A percentile compares a stretch with the other conserved stretches of the same genome.
Evolutionary conservation across 2,888 invertebrate genomes (phyloP).

Genomic region (Macaria liturata): DNA sequence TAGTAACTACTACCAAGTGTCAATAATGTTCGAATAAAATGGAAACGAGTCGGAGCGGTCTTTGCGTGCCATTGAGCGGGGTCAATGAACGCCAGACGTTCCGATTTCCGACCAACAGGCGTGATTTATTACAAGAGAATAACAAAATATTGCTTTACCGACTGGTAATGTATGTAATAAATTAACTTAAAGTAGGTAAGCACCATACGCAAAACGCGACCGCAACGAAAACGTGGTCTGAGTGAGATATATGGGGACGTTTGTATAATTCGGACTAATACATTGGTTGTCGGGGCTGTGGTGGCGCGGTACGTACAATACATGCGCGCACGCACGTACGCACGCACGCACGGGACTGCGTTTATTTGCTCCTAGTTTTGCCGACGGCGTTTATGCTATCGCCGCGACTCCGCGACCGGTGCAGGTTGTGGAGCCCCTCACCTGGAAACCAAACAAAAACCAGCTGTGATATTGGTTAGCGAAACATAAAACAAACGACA

Average conservation of each 20-base stretch:
- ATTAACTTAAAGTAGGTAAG: slow-evolving; percentile 59
- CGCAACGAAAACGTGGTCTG: slow-evolving; percentile 58
- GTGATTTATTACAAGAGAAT: slow-evolving; percentile 33
- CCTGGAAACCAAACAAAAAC: slow-evolving; percentile 65
- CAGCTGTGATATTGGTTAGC: not conserved
- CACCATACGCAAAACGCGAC: slow-evolving; percentile 70
- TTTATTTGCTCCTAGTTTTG: slow-evolving; percentile 76
- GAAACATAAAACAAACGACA: too few relatives aligned
- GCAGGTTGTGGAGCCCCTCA: slow-evolving; percentile 86
- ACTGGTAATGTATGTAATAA: slow-evolving; percentile 28
- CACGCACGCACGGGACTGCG: slow-evolving; percentile 24
- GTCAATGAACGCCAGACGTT: slow-evolving; percentile 60
- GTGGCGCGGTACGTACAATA: slow-evolving; percentile 35
- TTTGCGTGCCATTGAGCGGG: slow-evolving; percentile 47
- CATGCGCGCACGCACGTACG: slow-evolving; percentile 36
- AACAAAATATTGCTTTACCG: slow-evolving; percentile 55
- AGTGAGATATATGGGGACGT: slow-evolving; percentile 48
- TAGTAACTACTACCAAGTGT: slow-evolving; percentile 39
- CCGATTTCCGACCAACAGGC: slow-evolving; percentile 43
- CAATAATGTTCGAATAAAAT: slow-evolving; percentile 27
- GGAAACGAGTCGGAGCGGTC: slow-evolving; percentile 34
- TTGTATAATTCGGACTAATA: slow-evolving; percentile 65
- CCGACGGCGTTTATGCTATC: slow-evolving; percentile 90
- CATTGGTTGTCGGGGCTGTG: slow-evolving; percentile 49
- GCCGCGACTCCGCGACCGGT: slow-evolving; percentile 91